Conservation (phyloP, 1,140 invertebrate species). For the Drosophila truncata region DNA sequence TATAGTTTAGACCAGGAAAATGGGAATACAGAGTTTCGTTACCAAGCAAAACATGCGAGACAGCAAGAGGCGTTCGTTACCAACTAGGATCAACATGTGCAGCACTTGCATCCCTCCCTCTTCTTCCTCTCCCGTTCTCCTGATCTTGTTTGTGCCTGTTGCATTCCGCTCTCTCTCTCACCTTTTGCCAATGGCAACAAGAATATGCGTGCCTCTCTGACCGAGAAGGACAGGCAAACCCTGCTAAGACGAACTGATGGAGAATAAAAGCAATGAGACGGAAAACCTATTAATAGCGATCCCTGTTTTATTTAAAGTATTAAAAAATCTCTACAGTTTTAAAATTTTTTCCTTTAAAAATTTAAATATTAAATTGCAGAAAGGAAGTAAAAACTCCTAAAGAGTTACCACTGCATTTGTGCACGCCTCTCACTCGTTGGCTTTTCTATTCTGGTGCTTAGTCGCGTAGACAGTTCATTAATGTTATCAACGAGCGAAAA, state of each 20-base stretch:
- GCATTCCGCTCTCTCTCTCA: conserved; percentile 63
- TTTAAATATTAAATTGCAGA: not conserved
- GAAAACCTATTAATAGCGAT: not conserved
- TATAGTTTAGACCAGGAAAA: conserved; percentile 65
- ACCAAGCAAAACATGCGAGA: not conserved
- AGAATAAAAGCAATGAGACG: not conserved
- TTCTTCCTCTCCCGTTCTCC: not conserved
- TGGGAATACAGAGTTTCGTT: conserved; percentile 29
- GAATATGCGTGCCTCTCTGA: conserved; percentile 61
- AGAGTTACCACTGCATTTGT: conserved; percentile 16
- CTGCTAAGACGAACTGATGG: not conserved
- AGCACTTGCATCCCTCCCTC: not conserved
- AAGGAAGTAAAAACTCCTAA: not conserved
- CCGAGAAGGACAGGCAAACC: conserved; percentile 5
- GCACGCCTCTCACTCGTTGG: conserved; percentile 13
- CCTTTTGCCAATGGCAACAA: conserved; percentile 64
- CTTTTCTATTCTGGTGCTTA: conserved; percentile 74
- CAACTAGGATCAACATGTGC: conserved; percentile 1
- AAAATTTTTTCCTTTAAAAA: not conserved
- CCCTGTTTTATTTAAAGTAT: not conserved
- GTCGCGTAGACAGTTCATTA: conserved; percentile 79
- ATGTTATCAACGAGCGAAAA: conserved; percentile 68
- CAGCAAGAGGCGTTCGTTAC: conserved; percentile 16
- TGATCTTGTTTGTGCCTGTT: conserved; percentile 31
- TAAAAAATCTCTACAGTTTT: not conserved